Conservation (phyloP, 2,888 invertebrate genomes). For the Hipparchia semele region DNA sequence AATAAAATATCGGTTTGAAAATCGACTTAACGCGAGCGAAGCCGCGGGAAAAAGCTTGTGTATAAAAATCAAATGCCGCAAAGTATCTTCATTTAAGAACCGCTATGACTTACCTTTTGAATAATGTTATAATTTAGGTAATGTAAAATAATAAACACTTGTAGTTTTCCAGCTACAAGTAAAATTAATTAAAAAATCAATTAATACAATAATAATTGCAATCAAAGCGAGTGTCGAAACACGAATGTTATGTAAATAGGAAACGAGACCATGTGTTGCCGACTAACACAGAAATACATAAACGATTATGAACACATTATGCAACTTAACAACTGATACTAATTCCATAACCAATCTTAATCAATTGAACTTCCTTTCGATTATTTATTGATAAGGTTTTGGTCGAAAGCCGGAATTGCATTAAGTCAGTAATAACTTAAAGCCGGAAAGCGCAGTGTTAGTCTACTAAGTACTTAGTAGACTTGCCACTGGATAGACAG, state of each 20-base stretch:
- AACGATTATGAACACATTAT: slow-evolving; percentile 25
- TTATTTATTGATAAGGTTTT: not conserved
- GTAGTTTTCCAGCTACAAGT: no score
- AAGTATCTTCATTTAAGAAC: no score
- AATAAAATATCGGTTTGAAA: no score
- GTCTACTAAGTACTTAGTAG: no score
- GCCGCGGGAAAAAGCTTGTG: no score
- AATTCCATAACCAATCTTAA: slow-evolving; percentile 10
- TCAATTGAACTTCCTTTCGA: not conserved
- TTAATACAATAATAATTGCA: slow-evolving; percentile 15
- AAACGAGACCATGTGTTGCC: slow-evolving; percentile 22
- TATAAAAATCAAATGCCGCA: not conserved
- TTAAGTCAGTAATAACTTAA: not conserved
- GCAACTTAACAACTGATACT: slow-evolving; percentile 17
- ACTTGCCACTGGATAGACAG: no score
- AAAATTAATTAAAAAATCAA: not conserved
- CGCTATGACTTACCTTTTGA: no score
- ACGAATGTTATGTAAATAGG: slow-evolving; percentile 24
- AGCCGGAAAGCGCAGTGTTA: not conserved
- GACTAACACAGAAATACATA: slow-evolving; percentile 23
- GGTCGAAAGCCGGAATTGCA: not conserved
- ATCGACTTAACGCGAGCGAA: no score
- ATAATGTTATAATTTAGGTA: no score
- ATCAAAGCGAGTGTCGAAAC: slow-evolving; percentile 16
- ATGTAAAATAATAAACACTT: no score